phyloP scores from a whole-genome alignment of 2,888 invertebrate species.

The Troides aeacus region DNA sequence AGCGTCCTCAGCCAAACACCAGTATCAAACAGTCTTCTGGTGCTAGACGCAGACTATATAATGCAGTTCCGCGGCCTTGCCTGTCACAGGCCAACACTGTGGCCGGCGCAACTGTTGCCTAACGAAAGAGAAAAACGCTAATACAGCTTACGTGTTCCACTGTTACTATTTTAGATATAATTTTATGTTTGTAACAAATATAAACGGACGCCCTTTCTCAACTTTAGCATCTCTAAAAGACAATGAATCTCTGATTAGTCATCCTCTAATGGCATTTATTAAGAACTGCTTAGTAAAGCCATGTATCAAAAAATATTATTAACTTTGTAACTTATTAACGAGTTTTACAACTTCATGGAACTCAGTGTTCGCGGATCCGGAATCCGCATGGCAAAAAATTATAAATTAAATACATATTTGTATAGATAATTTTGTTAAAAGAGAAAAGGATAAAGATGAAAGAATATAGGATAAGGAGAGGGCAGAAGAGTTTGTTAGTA shows the following conservation, averaged over 20 bases:
- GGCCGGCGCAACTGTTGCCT: conserved; percentile 29
- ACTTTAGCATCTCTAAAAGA: background rate
- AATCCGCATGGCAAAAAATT: too few species aligned
- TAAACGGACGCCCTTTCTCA: conserved; percentile 17
- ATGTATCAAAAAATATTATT: too few species aligned
- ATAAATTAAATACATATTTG: too few species aligned
- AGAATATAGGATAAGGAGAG: too few species aligned
- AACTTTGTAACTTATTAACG: too few species aligned
- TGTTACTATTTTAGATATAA: conserved; percentile 25
- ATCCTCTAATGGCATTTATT: too few species aligned
- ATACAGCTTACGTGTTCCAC: conserved; percentile 27
- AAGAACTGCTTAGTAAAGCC: too few species aligned
- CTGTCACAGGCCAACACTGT: conserved; percentile 31
- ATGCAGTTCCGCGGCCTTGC: conserved; percentile 37
- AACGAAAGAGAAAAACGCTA: conserved; percentile 33
- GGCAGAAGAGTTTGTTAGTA: too few species aligned
- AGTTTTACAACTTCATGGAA: too few species aligned
- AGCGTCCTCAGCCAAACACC: conserved; percentile 26
- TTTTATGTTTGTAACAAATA: conserved; percentile 10
- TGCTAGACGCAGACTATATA: conserved; percentile 35
- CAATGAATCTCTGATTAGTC: background rate
- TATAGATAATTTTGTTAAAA: too few species aligned
- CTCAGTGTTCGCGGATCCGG: too few species aligned
- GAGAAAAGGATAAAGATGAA: too few species aligned
- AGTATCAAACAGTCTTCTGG: conserved; percentile 13